Evolutionary conservation across 2,113 vertebrate genomes (phyloP).

Genomic region (Fulica atra): DNA sequence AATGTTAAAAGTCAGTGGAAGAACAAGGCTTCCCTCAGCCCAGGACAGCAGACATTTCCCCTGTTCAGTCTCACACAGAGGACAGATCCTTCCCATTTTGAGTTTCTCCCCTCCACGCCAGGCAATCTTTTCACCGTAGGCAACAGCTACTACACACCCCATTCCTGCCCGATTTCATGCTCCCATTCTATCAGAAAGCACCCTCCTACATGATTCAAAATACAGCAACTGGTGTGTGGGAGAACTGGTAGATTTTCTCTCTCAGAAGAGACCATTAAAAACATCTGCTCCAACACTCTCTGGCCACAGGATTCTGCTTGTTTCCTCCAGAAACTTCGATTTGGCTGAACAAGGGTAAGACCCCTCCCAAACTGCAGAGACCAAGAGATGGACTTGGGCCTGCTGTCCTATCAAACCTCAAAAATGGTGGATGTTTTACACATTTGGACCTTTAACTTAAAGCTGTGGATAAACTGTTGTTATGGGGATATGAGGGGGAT

Average conservation of each 20-base stretch:
- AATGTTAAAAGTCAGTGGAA: neutral
- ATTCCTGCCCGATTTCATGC: slow-evolving; percentile 63
- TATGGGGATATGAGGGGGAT: neutral
- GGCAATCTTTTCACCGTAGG: neutral
- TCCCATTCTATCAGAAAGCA: slow-evolving; percentile 51
- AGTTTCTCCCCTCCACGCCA: neutral
- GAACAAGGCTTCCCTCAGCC: neutral
- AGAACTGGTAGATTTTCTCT: neutral
- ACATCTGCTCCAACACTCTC: neutral
- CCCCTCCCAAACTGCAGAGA: neutral
- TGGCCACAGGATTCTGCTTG: neutral
- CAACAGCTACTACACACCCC: slow-evolving; percentile 2
- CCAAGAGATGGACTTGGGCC: neutral
- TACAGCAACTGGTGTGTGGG: slow-evolving; percentile 20
- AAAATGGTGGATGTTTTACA: neutral
- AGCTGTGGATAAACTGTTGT: neutral
- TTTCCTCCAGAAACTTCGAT: neutral
- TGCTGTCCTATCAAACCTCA: neutral
- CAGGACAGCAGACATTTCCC: neutral
- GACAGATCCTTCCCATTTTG: neutral
- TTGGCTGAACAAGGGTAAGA: neutral
- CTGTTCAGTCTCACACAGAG: neutral
- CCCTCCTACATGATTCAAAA: slow-evolving; percentile 36
- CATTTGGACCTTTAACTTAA: neutral
- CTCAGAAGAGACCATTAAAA: neutral